Base-by-base conservation (phyloP, 2,888 invertebrate genomes). In the Petrolisthes manimaculis region DNA sequence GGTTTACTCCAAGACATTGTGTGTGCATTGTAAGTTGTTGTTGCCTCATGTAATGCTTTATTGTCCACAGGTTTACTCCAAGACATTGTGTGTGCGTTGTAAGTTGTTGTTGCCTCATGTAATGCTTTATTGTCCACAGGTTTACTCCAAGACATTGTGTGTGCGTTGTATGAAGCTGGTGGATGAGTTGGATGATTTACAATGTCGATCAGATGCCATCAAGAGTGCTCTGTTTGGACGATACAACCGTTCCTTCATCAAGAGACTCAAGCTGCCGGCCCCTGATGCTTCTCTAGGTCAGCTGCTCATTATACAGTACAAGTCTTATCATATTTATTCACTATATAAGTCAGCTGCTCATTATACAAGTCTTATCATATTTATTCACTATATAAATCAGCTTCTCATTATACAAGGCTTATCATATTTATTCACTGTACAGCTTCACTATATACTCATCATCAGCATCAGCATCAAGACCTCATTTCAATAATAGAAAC, bases 41-140 rank as follows among this genome's bases (percentile, higher is more conserved):
- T 37, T 37, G 37, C 2, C 37, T 37, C 37, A 37, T 37, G 37
- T 37, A 2, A 1, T 71, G 51, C 1, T 21, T 56, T 12, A 8
- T n/a, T n/a, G n/a, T n/a, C 75, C 51, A 12, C 56, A 86, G 86
- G 86, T 86, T 14, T 81, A 61, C 37, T 86, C 86, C 12, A 86
- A 81, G 51, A 81, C 81, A 4, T 55, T 88, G 5, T 88, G 88
- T 84, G 83, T 71, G 5, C 69, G 88, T 18, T 88, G 88, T 78
- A 71, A 12, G 14, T 61, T 61, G 8, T 14, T 61, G 61, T 61
- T 61, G 61, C 14, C 61, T 12, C 14, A 61, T 6, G 14, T 37
- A 21, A 53, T 71, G 51, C 1, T 21, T 56, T 12, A 8, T n/a
- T n/a, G n/a, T n/a, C 75, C 51, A 12, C 56, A 86, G 86, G 86